phyloP scores from a whole-genome alignment of 2,888 invertebrate genomes.

The Tromatobia lineatoria region DNA sequence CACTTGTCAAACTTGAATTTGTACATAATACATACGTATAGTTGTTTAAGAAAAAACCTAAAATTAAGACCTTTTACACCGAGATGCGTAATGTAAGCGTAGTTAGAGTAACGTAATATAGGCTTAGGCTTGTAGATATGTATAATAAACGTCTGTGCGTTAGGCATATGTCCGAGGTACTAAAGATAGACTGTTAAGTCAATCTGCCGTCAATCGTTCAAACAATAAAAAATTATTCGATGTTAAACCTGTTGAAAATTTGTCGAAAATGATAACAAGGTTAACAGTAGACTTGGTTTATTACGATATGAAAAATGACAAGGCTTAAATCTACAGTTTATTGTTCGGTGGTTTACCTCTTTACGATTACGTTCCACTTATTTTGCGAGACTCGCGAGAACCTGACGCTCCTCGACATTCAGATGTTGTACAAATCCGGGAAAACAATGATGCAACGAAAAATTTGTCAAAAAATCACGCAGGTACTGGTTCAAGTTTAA shows the following conservation, averaged over 20 bases:
- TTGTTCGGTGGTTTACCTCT: conserved; percentile 18
- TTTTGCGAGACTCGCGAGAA: conserved; percentile 83
- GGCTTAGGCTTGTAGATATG: conserved; percentile 79
- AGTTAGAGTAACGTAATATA: conserved; percentile 65
- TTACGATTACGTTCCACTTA: conserved; percentile 75
- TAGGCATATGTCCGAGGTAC: conserved; percentile 54
- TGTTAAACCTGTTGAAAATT: background rate
- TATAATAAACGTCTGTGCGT: conserved; percentile 75
- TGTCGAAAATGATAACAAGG: conserved; percentile 60
- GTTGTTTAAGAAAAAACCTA: conserved; percentile 43
- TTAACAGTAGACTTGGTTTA: conserved; percentile 73
- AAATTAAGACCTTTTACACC: conserved; percentile 74
- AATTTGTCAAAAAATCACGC: conserved; percentile 88
- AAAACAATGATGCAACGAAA: conserved; percentile 89
- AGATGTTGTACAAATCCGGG: conserved; percentile 88
- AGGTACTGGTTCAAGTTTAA: conserved; percentile 89
- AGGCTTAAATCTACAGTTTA: conserved; percentile 51
- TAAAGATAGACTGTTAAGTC: conserved; percentile 13
- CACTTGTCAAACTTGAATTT: conserved; percentile 32
- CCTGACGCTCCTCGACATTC: conserved; percentile 87
- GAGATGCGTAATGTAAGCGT: conserved; percentile 63
- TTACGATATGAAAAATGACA: conserved; percentile 73
- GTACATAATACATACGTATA: conserved; percentile 62
- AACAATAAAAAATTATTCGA: conserved; percentile 34
- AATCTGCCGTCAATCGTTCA: conserved; percentile 10